phyloP scores from a whole-genome alignment of 2,888 invertebrate species.

The Agrotis exclamationis region DNA sequence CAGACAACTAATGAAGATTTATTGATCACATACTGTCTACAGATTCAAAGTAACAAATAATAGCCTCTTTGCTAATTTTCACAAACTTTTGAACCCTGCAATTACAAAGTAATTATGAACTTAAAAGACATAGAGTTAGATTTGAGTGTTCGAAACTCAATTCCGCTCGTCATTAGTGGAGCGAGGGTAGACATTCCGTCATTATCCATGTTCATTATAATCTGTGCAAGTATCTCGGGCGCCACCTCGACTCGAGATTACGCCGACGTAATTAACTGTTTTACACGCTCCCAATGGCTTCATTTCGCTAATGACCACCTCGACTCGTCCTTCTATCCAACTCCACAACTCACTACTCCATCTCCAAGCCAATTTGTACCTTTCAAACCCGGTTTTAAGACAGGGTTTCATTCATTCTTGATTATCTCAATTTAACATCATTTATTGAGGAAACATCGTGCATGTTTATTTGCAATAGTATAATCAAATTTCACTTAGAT shows the following conservation, averaged over 20 bases:
- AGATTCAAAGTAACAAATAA: neutral
- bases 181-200: conserved; percentile 60
- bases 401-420: conserved; percentile 51
- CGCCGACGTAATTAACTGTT: conserved; percentile 86
- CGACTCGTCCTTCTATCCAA: conserved; percentile 79
- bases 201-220: conserved; percentile 77
- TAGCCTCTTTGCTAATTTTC: conserved; percentile 19
- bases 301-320: conserved; percentile 87
- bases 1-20: neutral
- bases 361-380: conserved; percentile 66
- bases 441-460: conserved; percentile 52
- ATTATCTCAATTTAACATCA: conserved; percentile 40
- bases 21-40: neutral
- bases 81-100: conserved; percentile 12
- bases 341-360: conserved; percentile 54
- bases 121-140: conserved; percentile 32
- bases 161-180: conserved; percentile 51
- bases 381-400: conserved; percentile 63
- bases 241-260: conserved; percentile 78
- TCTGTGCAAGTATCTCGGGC: conserved; percentile 72
- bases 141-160: conserved; percentile 42
- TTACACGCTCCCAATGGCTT: conserved; percentile 89
- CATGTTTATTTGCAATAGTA: conserved; percentile 55
- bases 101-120: conserved; percentile 23
- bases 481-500: conserved; percentile 55